Evolutionary conservation across 2,888 invertebrate genomes (phyloP).

Genomic region (Hipparchia sbordonii): DNA sequence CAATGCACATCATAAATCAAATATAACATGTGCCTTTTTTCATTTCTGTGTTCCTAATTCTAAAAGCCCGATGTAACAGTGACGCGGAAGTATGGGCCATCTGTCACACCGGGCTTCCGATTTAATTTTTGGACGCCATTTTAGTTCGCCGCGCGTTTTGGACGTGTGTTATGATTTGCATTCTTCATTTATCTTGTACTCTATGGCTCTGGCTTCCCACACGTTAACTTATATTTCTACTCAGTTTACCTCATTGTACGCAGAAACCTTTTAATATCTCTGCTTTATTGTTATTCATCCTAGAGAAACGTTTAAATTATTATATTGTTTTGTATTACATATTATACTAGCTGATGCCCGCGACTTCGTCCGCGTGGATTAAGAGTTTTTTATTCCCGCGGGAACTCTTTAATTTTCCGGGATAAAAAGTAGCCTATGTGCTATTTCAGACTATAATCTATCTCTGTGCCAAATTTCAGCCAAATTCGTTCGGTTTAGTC

Average conservation of each 20-base stretch:
- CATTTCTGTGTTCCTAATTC: constrained; percentile 34
- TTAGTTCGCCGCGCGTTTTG: constrained; percentile 26
- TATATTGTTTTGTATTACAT: no score
- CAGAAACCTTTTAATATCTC: no score
- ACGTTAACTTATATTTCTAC: background rate
- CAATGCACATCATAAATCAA: constrained; percentile 17
- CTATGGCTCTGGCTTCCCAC: background rate
- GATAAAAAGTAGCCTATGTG: no score
- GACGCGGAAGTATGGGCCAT: constrained; percentile 36
- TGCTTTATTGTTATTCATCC: no score
- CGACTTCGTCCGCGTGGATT: no score
- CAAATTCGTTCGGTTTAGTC: no score
- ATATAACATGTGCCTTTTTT: constrained; percentile 25
- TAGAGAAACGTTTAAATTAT: no score
- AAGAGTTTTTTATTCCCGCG: no score
- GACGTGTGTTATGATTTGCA: constrained; percentile 31
- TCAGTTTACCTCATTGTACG: background rate
- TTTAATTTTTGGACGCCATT: constrained; percentile 34
- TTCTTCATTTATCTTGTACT: constrained; percentile 17
- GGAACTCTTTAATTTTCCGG: no score
- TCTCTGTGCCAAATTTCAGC: no score
- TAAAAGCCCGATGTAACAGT: constrained; percentile 38
- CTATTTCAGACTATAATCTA: no score
- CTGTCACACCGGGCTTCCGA: constrained; percentile 29
- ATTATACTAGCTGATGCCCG: no score